Conservation (phyloP, 2,797 vertebrate genomes). For the Molossus alvarezi region DNA sequence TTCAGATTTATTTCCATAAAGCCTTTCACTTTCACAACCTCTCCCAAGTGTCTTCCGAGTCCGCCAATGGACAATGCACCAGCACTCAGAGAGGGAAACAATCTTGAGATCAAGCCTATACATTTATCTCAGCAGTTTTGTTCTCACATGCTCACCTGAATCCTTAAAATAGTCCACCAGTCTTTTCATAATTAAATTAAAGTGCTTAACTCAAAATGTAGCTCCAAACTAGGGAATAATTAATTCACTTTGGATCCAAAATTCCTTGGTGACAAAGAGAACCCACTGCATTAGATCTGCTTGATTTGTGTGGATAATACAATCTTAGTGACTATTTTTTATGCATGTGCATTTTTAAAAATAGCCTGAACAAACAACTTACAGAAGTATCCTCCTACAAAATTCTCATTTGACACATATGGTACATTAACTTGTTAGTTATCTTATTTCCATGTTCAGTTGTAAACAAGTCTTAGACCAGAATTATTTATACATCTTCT, state of each 20-base stretch:
- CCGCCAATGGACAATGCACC: neutral
- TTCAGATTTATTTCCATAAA: constrained; percentile 38
- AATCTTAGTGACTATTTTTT: constrained; percentile 39
- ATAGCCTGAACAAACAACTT: constrained; percentile 22
- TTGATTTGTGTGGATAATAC: neutral
- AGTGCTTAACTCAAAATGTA: constrained; percentile 33
- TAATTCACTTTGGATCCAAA: constrained; percentile 34
- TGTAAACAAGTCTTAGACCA: constrained; percentile 53
- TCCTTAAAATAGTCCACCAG: constrained; percentile 7
- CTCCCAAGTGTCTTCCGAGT: neutral
- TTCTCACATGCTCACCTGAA: neutral
- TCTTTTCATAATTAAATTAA: constrained; percentile 21
- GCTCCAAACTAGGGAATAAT: constrained; percentile 32
- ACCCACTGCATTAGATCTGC: neutral
- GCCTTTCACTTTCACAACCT: neutral
- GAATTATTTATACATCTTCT: constrained; percentile 1
- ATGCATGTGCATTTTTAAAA: neutral
- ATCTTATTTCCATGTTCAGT: constrained; percentile 38
- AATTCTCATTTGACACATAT: constrained; percentile 48
- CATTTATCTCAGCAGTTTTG: neutral
- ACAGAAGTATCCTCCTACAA: neutral
- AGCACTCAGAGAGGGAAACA: constrained; percentile 35
- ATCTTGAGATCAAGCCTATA: neutral
- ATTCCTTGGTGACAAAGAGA: constrained; percentile 37
- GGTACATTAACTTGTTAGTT: constrained; percentile 24